These are phyloP conservation scores for Epizoanthus scotinus DNA, from an alignment of 92 coral and sea anemone genomes.

Conservation along the genomic window DNA sequence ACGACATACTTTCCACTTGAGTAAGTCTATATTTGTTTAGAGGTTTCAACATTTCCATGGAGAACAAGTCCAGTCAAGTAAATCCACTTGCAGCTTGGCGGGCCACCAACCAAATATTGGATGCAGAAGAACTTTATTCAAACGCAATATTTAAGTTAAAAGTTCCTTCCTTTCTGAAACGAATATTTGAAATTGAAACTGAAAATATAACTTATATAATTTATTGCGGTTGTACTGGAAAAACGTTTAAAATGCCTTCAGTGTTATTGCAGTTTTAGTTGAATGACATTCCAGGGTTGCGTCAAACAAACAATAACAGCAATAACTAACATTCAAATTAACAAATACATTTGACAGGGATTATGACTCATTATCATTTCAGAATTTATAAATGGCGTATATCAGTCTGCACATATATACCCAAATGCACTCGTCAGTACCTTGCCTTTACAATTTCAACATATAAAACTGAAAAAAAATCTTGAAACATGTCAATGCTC, in stretches of 20 bases:
- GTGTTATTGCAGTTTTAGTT: neutral
- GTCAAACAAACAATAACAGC: conserved; percentile 14
- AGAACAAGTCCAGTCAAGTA: neutral
- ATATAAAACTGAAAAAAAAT: too few relatives aligned
- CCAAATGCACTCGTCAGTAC: too few relatives aligned
- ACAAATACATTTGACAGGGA: conserved; percentile 1
- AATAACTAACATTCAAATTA: neutral
- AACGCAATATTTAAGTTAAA: neutral
- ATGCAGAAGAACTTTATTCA: neutral
- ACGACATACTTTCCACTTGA: conserved; percentile 19
- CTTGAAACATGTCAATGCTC: too few relatives aligned
- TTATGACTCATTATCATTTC: too few relatives aligned
- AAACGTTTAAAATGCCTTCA: neutral
- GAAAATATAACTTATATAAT: too few relatives aligned
- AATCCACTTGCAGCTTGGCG: neutral
- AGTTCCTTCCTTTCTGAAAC: neutral
- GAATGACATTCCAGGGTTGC: conserved; percentile 29
- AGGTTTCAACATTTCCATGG: too few relatives aligned
- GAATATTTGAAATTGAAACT: neutral
- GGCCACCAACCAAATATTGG: neutral
- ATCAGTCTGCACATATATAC: too few relatives aligned
- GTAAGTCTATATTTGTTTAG: neutral
- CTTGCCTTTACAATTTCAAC: too few relatives aligned
- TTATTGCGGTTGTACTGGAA: neutral
- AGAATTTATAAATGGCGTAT: too few relatives aligned